Evolutionary conservation across 1,140 invertebrate genomes (phyloP).

Genomic region (Drosophila fuyamai): DNA sequence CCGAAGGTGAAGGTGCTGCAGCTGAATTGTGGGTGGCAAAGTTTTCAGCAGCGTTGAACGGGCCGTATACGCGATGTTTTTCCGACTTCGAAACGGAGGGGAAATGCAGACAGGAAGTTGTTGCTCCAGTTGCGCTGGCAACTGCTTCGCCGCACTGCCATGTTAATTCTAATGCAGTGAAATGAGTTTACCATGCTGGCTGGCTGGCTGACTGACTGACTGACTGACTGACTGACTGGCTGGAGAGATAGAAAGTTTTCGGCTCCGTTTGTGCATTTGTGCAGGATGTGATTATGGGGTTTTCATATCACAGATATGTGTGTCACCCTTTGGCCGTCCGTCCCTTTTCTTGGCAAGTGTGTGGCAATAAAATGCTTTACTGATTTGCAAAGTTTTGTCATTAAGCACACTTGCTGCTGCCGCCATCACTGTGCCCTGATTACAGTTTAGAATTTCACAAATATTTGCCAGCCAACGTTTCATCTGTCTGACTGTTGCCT

Average conservation of each 20-base stretch:
- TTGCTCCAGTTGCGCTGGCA: constrained; percentile 28
- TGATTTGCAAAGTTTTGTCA: constrained; percentile 81
- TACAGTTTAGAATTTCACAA: constrained; percentile 71
- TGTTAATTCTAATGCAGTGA: constrained; percentile 77
- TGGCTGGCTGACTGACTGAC: constrained; percentile 11
- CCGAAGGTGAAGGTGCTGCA: neutral
- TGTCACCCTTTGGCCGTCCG: constrained; percentile 3
- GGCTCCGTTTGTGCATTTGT: constrained; percentile 40
- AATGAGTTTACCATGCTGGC: constrained; percentile 64
- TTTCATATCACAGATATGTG: constrained; percentile 60
- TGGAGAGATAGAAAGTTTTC: constrained; percentile 57
- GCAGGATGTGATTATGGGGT: constrained; percentile 70
- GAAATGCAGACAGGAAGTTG: constrained; percentile 60
- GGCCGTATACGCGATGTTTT: constrained; percentile 57
- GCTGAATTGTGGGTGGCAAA: constrained; percentile 16
- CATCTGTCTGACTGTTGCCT: constrained; percentile 1
- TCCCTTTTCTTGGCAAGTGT: constrained; percentile 22
- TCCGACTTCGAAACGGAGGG: constrained; percentile 16
- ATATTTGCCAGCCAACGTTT: constrained; percentile 61
- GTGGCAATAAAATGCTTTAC: constrained; percentile 74
- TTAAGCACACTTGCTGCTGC: constrained; percentile 70
- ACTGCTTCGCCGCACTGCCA: constrained; percentile 24
- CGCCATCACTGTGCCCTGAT: constrained; percentile 47
- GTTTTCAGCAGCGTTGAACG: constrained; percentile 14
- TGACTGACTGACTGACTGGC: neutral